These are phyloP conservation scores for Cephalotes varians DNA, from an alignment of 2,888 invertebrate genomes.

Conservation along the genomic window DNA sequence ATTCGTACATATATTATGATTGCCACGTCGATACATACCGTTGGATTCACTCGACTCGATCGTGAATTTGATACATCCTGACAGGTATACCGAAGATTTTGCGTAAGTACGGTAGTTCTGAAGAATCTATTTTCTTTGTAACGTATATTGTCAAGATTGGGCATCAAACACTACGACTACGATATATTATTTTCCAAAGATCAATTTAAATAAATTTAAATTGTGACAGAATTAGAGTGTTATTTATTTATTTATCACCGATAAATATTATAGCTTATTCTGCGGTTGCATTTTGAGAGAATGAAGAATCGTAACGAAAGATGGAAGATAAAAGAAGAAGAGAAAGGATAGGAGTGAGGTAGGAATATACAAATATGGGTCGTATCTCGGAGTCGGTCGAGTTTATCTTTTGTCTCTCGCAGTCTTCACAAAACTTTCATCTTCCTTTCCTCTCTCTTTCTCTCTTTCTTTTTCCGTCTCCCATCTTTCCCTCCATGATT, in stretches of 20 bases:
- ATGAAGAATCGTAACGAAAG: neutral
- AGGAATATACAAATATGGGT: slow-evolving; percentile 81
- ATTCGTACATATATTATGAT: slow-evolving; percentile 82
- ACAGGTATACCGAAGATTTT: slow-evolving; percentile 63
- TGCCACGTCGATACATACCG: slow-evolving; percentile 79
- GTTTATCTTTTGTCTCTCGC: slow-evolving; percentile 81
- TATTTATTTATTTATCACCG: neutral
- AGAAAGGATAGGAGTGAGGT: slow-evolving; percentile 35
- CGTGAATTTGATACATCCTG: slow-evolving; percentile 75
- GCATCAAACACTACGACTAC: neutral
- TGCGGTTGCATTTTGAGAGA: neutral
- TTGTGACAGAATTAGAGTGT: neutral
- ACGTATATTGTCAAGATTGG: neutral
- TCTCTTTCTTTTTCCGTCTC: neutral
- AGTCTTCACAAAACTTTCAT: slow-evolving; percentile 21
- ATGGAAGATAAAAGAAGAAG: slow-evolving; percentile 24
- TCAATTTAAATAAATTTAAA: neutral
- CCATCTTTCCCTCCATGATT: slow-evolving; percentile 53
- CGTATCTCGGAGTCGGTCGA: slow-evolving; percentile 77
- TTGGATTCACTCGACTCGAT: slow-evolving; percentile 73
- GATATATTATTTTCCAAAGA: neutral
- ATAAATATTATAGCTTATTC: neutral
- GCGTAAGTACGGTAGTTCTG: slow-evolving; percentile 39
- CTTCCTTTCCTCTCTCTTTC: slow-evolving; percentile 16
- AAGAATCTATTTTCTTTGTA: neutral